Evolutionary conservation across 1,140 invertebrate genomes (phyloP).

Genomic region (Ganaspis sp.): DNA sequence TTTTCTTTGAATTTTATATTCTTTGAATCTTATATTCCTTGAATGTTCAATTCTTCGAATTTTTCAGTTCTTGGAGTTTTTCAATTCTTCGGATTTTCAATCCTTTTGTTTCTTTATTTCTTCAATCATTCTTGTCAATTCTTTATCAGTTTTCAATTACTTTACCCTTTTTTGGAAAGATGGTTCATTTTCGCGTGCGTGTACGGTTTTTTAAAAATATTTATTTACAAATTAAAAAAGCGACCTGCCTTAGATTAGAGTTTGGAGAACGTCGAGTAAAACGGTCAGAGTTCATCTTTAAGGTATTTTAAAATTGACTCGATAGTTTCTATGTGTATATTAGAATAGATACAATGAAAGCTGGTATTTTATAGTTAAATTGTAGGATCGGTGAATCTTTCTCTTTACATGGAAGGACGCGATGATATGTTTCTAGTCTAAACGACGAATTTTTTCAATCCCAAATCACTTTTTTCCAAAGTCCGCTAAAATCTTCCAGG

Average conservation of each 20-base stretch:
- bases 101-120: neutral
- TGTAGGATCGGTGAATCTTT: slow-evolving; percentile 13
- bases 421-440: slow-evolving; percentile 72
- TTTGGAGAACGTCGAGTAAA: slow-evolving; percentile 22
- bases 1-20: no score
- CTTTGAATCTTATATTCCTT: no score
- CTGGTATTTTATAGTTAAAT: slow-evolving; percentile 25
- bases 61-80: no score
- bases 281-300: slow-evolving; percentile 22
- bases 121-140: no score
- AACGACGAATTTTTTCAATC: slow-evolving; percentile 34
- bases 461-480: neutral
- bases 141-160: no score
- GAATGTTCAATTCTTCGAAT: no score
- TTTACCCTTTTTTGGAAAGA: neutral
- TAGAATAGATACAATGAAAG: slow-evolving; percentile 39
- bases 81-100: no score
- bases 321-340: slow-evolving; percentile 34
- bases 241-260: slow-evolving; percentile 2
- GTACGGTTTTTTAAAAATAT: neutral
- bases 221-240: slow-evolving; percentile 18
- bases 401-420: slow-evolving; percentile 57
- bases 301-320: slow-evolving; percentile 38
- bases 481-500: neutral
- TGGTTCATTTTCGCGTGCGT: slow-evolving; percentile 21